Percentiles rank a stretch among this genome's conserved stretches.
Evolutionary conservation across 2,113 vertebrate species (phyloP).

Genomic region (Pogonocichla stellata): DNA sequence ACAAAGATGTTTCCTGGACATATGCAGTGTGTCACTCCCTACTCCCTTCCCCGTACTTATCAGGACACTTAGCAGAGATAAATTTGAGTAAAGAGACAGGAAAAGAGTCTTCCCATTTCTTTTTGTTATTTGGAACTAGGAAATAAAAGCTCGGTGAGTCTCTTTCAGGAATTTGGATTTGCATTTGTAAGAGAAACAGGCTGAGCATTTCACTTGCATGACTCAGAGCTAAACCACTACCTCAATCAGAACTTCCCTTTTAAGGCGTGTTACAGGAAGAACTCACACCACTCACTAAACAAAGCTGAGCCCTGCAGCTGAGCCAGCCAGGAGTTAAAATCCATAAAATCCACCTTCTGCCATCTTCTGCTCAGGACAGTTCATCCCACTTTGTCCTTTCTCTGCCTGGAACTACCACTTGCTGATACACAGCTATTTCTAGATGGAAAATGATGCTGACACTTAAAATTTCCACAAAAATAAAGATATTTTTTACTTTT

Average conservation of each 20-base stretch:
- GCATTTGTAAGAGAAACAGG: neutral
- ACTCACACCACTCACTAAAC: neutral
- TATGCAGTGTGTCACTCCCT: neutral
- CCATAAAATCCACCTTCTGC: neutral
- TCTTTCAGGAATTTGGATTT: neutral
- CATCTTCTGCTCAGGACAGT: neutral
- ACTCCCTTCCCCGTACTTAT: neutral
- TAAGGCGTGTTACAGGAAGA: slow-evolving; percentile 62
- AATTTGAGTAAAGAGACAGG: neutral
- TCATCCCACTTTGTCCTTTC: neutral
- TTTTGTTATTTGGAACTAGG: neutral
- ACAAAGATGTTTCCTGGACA: neutral
- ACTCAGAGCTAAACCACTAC: slow-evolving; percentile 69
- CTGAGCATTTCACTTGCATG: slow-evolving; percentile 56
- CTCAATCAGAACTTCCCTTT: slow-evolving; percentile 56
- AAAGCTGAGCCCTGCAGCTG: neutral
- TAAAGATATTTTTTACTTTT: slow-evolving; percentile 9
- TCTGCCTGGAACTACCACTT: neutral
- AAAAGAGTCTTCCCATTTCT: neutral
- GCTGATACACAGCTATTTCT: neutral
- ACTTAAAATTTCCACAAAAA: neutral
- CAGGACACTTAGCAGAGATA: neutral
- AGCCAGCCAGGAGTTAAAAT: neutral
- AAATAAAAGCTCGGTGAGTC: neutral
- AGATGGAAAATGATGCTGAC: neutral